phyloP scores from a whole-genome alignment of 2,888 invertebrate genomes.

The Macrosoma leucophasiata region DNA sequence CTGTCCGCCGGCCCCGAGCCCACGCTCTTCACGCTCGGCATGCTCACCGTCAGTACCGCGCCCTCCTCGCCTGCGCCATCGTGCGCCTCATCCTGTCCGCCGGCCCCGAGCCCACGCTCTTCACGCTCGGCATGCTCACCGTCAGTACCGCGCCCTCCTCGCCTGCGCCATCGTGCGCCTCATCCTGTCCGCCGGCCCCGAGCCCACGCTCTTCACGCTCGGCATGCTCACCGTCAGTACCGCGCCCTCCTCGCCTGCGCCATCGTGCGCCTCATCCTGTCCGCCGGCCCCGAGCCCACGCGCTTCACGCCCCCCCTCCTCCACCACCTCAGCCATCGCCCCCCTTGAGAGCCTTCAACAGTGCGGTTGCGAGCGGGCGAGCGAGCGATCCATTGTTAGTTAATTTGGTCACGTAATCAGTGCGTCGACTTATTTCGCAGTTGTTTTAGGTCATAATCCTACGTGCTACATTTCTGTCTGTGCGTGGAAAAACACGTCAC shows the following conservation, averaged over 20 bases:
- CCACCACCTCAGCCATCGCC: too few species aligned
- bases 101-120: conserved; percentile 94
- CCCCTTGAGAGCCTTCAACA: too few species aligned
- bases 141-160: conserved; percentile 79
- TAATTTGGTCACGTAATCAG: too few species aligned
- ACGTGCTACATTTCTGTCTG: too few species aligned
- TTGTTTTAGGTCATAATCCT: too few species aligned
- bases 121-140: conserved; percentile 89
- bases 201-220: conserved; percentile 17
- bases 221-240: conserved; percentile 81
- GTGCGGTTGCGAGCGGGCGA: too few species aligned
- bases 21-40: conserved; percentile 18
- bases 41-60: too few species aligned
- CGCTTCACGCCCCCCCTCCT: conserved; percentile 89
- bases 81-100: conserved; percentile 92
- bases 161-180: conserved; percentile 72
- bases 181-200: not conserved
- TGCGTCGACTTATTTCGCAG: too few species aligned
- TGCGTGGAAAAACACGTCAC: too few species aligned
- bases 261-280: conserved; percentile 3
- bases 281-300: conserved; percentile 85
- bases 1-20: not conserved
- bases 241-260: not conserved
- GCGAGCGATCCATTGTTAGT: too few species aligned
- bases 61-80: conserved; percentile 87